Base-by-base conservation (phyloP, 2,888 invertebrate species). In the Zhuqinia jingwanae region DNA sequence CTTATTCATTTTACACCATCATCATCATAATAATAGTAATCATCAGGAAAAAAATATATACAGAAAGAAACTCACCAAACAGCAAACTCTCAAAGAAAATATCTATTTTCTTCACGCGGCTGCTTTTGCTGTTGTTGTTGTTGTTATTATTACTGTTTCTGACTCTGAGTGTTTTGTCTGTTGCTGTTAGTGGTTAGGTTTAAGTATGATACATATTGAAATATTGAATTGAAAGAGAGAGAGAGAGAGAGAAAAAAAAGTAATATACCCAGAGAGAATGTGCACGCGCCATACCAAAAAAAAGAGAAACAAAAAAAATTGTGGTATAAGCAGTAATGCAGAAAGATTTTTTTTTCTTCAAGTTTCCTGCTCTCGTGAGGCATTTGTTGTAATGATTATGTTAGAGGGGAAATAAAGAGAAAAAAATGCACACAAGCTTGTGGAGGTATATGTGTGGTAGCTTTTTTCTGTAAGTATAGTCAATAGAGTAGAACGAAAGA, bases 61-160 rank as follows among this genome's bases (percentile, higher is more conserved):
- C 58, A 58, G 58, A 58, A 58, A 25, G 58, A 58, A 13, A 10
- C 58, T n/a, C n/a, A n/a, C n/a, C n/a, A n/a, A n/a, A n/a, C n/a
- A n/a, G n/a, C n/a, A n/a, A 11, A 58, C 25, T 11, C 58, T 58
- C 25, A n/a, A 22, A 58, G 58, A 58, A 22, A 58, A 58, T 58
- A 25, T 58, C 58, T 58, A 58, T 58, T 58, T 58, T 58, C 58
- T 58, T 58, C 25, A 58, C 58, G n/a, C n/a, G n/a, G n/a, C n/a
- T n/a, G n/a, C n/a, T n/a, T n/a, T n/a, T 22, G 58, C 25, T 58
- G 22, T 25, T 58, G 25, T 58, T 58, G 25, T 58, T 58, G 58
- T n/a, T 8, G 10, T 58, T 58, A 50, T 13, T 50, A 22, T 25
- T 25, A 58, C 58, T 22, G 20, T 58, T 25, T 58, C 25, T 10